These are phyloP conservation scores for Nysson spinosus DNA, from an alignment of 2,888 invertebrate species.

Conservation along the genomic window DNA sequence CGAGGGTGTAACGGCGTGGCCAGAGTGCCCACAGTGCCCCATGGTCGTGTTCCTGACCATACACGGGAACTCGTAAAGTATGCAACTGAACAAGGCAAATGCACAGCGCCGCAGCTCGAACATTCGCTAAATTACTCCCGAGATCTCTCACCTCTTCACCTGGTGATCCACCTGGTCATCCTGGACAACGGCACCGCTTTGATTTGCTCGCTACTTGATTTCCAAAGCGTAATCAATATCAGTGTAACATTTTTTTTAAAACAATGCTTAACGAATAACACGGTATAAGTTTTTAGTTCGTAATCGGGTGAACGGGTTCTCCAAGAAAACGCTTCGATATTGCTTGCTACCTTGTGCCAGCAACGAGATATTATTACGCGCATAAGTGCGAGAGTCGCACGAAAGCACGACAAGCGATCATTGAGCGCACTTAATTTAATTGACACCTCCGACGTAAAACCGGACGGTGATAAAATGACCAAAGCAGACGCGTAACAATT, in stretches of 20 bases:
- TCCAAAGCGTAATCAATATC: too few species aligned
- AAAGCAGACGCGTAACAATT: not conserved
- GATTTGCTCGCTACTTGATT: too few species aligned
- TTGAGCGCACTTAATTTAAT: constrained; percentile 40
- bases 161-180: constrained; percentile 22
- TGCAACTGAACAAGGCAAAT: constrained; percentile 50
- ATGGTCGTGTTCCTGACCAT: constrained; percentile 64
- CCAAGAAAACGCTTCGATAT: too few species aligned
- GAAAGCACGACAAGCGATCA: too few species aligned
- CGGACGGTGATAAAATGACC: constrained; percentile 14
- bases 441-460: constrained; percentile 46
- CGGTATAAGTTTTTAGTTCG: too few species aligned
- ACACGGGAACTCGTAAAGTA: constrained; percentile 62
- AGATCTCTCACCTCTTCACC: constrained; percentile 33
- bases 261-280: too few species aligned
- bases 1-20: constrained; percentile 22
- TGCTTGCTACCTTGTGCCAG: too few species aligned
- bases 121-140: constrained; percentile 43
- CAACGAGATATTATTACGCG: too few species aligned
- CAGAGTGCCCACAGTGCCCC: constrained; percentile 40
- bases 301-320: too few species aligned
- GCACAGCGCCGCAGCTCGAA: constrained; percentile 30
- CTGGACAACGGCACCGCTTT: constrained; percentile 1
- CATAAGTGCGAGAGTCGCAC: too few species aligned
- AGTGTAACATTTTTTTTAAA: too few species aligned